Conservation (phyloP, 2,797 vertebrate genomes). For the Rhynchonycteris naso region DNA sequence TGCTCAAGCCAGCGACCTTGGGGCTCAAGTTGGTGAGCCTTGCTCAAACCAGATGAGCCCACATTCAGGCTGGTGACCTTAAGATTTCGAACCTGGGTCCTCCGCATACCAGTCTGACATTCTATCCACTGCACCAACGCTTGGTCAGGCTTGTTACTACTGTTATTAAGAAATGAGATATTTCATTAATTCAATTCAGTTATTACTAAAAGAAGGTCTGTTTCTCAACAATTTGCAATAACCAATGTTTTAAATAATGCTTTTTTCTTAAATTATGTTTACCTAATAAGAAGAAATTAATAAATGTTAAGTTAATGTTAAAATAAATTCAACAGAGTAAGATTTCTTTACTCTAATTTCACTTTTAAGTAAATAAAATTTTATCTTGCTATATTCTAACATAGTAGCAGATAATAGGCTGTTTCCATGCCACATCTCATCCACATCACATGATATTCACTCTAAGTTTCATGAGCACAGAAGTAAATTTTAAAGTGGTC, state of each 20-base stretch:
- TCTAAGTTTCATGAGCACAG: background rate
- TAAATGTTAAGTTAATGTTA: background rate
- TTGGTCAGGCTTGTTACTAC: background rate
- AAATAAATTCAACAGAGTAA: background rate
- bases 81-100: too few species aligned
- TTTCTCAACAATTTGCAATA: background rate
- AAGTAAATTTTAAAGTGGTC: conserved; percentile 51
- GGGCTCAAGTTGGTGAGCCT: too few species aligned
- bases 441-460: background rate
- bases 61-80: too few species aligned
- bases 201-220: background rate
- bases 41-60: too few species aligned
- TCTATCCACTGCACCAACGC: too few species aligned
- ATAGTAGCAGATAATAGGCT: background rate
- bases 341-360: conserved; percentile 2
- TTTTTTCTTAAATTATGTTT: background rate
- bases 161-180: background rate
- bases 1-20: too few species aligned
- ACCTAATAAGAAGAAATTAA: background rate
- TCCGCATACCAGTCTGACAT: too few species aligned
- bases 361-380: background rate
- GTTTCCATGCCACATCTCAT: background rate
- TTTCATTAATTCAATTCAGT: background rate
- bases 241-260: background rate
- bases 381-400: background rate